Evolutionary conservation across 2,888 invertebrate species (phyloP), one percentile per base, ranked within the genome.

Genomic region (Drosophila pseudotakahashii): DNA sequence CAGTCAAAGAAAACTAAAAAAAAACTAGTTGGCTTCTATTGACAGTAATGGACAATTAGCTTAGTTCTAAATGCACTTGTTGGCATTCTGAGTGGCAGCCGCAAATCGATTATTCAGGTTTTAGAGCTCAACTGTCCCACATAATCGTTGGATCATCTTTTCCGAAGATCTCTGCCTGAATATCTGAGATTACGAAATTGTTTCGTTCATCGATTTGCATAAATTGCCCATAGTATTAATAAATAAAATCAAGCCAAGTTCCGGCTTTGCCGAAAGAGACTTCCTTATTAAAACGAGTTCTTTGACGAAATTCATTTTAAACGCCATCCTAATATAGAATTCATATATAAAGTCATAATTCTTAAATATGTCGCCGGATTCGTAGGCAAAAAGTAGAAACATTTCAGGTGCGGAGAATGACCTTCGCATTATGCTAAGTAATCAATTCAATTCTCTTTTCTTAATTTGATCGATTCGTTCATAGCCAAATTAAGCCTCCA

Each of bases 31-130:
- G 69, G 58, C 51, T 44, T 51, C 11, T 39, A 68, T 63, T 75
- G 88, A 84, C 83, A 81, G 75, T 70, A 67, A 84, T 78, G 79
- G 71, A 57, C 88, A 87, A 83, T 83, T 87, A 84, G 75, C 84
- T 81, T 58, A 68, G 61, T 68, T 86, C 44, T 76, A 55, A 73
- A 72, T 45, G 59, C 54, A 60, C 39, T 52, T 23, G 55, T 32
- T 52, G 67, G 50, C 63, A 41, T 36, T 30, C 34, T 34, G 44
- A 51, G 42, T 66, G 52, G 42, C 52, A 59, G 26, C 70, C 55
- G 45, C 50, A 72, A 80, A 36, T 32, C 37, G 55, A 72, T 66
- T 77, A 52, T 45, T 45, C 30, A 37, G 19, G 10, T 41, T 32
- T 42, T 10, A 42, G 26, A 34, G n/a, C 47, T 50, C 36, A 14